Evolutionary conservation across 2,113 vertebrate species (phyloP).

Genomic region (Circaetus gallicus): DNA sequence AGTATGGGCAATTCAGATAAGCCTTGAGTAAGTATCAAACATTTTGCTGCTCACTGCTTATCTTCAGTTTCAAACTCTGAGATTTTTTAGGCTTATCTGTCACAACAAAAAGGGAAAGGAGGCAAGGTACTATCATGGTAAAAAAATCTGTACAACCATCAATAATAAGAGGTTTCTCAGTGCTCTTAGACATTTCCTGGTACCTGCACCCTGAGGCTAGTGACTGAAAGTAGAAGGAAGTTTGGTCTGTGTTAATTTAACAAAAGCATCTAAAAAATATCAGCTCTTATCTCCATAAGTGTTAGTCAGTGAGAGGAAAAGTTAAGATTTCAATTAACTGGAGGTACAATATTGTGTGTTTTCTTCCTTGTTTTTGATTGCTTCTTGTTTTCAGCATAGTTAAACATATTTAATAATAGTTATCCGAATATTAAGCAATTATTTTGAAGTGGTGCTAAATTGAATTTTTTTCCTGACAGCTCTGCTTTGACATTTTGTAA

Average conservation of each 20-base stretch:
- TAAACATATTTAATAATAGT: neutral
- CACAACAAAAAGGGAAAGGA: neutral
- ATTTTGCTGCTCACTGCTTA: neutral
- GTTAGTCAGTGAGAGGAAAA: neutral
- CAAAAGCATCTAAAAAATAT: neutral
- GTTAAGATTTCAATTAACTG: neutral
- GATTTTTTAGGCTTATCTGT: slow-evolving; percentile 8
- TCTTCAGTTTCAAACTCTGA: neutral
- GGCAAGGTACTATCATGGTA: neutral
- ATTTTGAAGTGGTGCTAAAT: neutral
- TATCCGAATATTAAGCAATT: neutral
- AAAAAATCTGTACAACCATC: neutral
- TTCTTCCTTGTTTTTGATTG: neutral
- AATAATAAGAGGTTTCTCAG: neutral
- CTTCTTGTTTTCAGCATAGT: neutral
- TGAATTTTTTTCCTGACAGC: neutral
- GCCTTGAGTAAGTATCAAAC: slow-evolving; percentile 13
- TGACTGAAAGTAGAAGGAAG: neutral
- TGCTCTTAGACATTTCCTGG: neutral
- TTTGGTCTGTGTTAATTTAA: neutral
- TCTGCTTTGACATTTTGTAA: neutral
- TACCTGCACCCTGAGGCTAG: neutral
- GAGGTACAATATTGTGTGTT: neutral
- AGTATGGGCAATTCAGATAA: slow-evolving; percentile 16
- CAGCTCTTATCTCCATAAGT: neutral